A percentile compares a stretch with the other conserved stretches of the same genome.
Evolutionary conservation across 2,797 vertebrate species (phyloP).

Genomic region (Nannoperca australis): DNA sequence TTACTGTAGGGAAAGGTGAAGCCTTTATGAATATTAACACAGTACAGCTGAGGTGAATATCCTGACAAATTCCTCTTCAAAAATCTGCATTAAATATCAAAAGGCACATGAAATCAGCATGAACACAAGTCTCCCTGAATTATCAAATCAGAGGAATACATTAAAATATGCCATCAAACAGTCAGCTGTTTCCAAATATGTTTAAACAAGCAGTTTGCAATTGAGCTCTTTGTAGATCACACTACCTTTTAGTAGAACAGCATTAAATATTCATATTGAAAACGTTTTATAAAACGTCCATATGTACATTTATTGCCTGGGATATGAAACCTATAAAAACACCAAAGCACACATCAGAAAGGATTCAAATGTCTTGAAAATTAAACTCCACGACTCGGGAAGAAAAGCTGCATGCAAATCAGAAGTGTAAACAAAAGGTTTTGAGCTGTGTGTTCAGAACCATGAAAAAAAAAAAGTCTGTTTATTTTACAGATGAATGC

Average conservation of each 20-base stretch:
- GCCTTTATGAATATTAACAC: slow-evolving; percentile 61
- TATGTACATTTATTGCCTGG: slow-evolving; percentile 84
- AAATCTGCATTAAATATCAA: slow-evolving; percentile 73
- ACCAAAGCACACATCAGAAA: slow-evolving; percentile 63
- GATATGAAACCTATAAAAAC: slow-evolving; percentile 70
- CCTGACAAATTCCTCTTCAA: slow-evolving; percentile 58
- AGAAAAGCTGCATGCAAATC: slow-evolving; percentile 72
- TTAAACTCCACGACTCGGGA: slow-evolving; percentile 50
- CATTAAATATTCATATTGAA: slow-evolving; percentile 45
- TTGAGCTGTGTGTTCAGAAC: slow-evolving; percentile 43
- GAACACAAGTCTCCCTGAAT: slow-evolving; percentile 71
- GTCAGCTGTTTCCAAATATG: slow-evolving; percentile 39
- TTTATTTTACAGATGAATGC: slow-evolving; percentile 39
- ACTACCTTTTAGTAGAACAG: slow-evolving; percentile 20
- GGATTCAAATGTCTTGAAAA: slow-evolving; percentile 59
- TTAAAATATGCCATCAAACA: slow-evolving; percentile 48
- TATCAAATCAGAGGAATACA: slow-evolving; percentile 67
- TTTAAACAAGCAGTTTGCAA: slow-evolving; percentile 54
- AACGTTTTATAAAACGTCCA: slow-evolving; percentile 22
- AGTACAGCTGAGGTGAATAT: slow-evolving; percentile 61
- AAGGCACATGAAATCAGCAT: slow-evolving; percentile 80
- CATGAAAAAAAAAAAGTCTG: slow-evolving; percentile 30
- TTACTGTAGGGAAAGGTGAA: slow-evolving; percentile 62
- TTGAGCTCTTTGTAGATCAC: slow-evolving; percentile 32
- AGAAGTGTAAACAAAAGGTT: slow-evolving; percentile 53